Conservation (phyloP, 1,140 invertebrate genomes). For the Cotesia typhae region DNA sequence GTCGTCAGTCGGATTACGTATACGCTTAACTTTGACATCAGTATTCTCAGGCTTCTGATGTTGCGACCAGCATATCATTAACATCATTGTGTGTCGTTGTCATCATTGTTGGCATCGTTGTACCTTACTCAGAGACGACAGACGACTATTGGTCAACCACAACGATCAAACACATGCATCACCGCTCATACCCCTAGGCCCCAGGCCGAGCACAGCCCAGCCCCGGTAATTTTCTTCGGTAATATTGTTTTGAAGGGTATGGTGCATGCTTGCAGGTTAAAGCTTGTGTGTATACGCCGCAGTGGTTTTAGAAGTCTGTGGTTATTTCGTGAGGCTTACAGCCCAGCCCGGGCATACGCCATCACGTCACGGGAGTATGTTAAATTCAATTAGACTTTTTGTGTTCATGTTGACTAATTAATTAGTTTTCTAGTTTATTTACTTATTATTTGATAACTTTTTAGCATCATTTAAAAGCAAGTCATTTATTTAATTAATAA, state of each 20-base stretch:
- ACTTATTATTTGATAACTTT: no score
- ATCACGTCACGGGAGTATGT: neutral
- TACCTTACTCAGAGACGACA: neutral
- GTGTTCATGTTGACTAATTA: no score
- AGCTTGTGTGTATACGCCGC: neutral
- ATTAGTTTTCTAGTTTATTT: no score
- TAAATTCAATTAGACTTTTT: conserved; percentile 1
- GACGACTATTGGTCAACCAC: conserved; percentile 10
- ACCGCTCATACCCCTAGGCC: neutral
- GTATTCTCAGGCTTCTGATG: no score
- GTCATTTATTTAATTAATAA: no score
- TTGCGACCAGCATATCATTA: no score
- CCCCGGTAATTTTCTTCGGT: conserved; percentile 16
- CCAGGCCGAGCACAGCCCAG: no score
- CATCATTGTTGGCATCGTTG: neutral
- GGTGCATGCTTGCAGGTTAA: neutral
- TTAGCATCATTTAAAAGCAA: no score
- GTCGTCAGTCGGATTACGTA: no score
- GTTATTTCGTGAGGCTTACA: conserved; percentile 6
- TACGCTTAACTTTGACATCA: no score
- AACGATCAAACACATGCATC: conserved; percentile 16
- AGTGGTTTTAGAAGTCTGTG: conserved; percentile 8
- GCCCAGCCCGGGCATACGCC: no score
- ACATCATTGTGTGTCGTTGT: no score
- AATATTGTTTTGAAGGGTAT: conserved; percentile 24